Base-by-base conservation (phyloP, 2,888 invertebrate species). In the Atrina japonica region DNA sequence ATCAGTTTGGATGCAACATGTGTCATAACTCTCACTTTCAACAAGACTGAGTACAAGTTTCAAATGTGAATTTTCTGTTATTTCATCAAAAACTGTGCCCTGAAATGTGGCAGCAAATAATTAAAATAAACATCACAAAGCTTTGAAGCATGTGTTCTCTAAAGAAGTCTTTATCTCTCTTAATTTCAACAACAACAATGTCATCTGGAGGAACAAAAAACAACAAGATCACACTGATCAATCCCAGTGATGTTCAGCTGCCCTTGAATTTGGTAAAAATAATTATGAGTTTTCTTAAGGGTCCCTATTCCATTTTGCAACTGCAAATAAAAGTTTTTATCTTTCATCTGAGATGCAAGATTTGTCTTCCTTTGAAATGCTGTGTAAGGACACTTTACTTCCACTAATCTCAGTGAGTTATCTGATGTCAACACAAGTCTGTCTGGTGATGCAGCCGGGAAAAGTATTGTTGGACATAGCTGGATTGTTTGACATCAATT, bases 151-250 rank as follows among this genome's bases (percentile, higher is more conserved):
- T 55, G 18, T 18, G 11, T 18, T 35, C 21, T 1, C 55, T 35
- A 11, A 35, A 35, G 35, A 35, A 35, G 5, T 35, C 35, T 11
- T 35, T 35, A 11, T 55, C 49, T 25, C 56, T 45, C 14, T 52
- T 53, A 25, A 63, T 35, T 41, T 16, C 11, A 0, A 66, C 49
- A 43, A 64, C 55, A 18, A 45, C 29, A 14, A 55, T 30, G 29
- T 70, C 65, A 66, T 66, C 41, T 47, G 60, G 65, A 16, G 60
- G 61, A 2, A 18, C 61, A 61, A 60, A 72, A n/a, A 1, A 67
- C 64, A 56, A 67, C 56, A 7, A 53, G 47, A 21, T 66, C 66
- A 60, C 66, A 70, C 18, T 16, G 30, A 6, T 47, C 18, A 16
- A 61, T 61, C 9, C 66, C 66, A 35, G 60, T 66, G 9, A 66